These are phyloP conservation scores for Phalacrocorax pelagicus DNA, from an alignment of 2,113 vertebrate genomes.

Conservation along the genomic window DNA sequence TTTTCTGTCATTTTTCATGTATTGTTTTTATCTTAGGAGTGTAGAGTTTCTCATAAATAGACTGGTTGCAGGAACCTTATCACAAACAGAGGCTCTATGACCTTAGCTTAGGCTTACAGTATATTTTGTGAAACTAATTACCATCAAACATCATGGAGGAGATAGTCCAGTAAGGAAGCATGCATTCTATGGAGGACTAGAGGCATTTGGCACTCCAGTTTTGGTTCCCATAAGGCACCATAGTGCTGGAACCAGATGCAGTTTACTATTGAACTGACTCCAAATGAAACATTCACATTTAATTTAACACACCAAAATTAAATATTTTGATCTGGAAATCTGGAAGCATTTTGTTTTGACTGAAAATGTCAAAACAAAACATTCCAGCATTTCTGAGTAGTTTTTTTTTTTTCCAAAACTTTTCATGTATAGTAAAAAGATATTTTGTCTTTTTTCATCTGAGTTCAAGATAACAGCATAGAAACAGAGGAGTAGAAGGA, in stretches of 20 bases:
- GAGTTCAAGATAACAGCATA: not conserved
- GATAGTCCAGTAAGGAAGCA: not conserved
- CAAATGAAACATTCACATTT: constrained; percentile 54
- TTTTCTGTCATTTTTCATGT: not conserved
- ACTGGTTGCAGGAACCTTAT: not conserved
- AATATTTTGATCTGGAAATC: constrained; percentile 57
- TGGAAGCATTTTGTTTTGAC: constrained; percentile 43
- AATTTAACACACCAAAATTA: constrained; percentile 50
- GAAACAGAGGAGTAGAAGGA: not conserved
- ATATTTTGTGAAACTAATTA: not conserved
- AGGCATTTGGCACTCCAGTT: not conserved
- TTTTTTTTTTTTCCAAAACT: not conserved
- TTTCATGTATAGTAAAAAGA: not conserved
- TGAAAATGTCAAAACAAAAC: constrained; percentile 31
- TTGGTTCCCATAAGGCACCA: not conserved
- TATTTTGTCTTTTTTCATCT: not conserved
- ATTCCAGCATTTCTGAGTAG: not conserved
- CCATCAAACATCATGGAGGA: not conserved
- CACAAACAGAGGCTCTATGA: not conserved
- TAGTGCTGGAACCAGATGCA: constrained; percentile 44
- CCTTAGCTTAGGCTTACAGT: not conserved
- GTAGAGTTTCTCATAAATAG: not conserved
- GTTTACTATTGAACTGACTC: constrained; percentile 43
- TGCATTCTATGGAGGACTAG: not conserved
- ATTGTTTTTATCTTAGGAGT: not conserved